These are phyloP conservation scores for Sylvicola fuscatus DNA, from an alignment of 2,888 invertebrate genomes.

Conservation along the genomic window DNA sequence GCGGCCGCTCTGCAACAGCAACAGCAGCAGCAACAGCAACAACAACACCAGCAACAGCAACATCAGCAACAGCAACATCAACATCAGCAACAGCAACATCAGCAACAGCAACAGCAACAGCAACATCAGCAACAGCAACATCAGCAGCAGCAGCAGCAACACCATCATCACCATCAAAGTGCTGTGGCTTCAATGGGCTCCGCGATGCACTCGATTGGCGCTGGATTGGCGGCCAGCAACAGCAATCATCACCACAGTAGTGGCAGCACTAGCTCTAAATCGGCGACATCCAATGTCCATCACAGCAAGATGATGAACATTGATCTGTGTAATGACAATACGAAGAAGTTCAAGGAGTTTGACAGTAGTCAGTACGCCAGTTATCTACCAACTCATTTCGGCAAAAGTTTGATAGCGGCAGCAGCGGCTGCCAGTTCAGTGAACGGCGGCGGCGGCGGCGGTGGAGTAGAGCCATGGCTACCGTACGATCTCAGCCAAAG, in stretches of 20 bases:
- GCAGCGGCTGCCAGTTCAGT: slow-evolving; percentile 10
- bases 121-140: neutral
- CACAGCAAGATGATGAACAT: too few species aligned
- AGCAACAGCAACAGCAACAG: neutral
- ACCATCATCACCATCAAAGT: slow-evolving; percentile 7
- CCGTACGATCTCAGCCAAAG: slow-evolving; percentile 13
- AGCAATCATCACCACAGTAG: too few species aligned
- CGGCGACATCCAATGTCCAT: too few species aligned
- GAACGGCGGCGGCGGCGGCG: slow-evolving; percentile 3
- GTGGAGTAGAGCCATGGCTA: neutral
- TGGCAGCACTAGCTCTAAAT: too few species aligned
- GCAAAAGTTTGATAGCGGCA: too few species aligned
- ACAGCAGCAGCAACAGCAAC: slow-evolving; percentile 2
- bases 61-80: neutral
- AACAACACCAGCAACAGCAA: neutral
- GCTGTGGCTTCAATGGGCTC: too few species aligned
- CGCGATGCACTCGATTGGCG: too few species aligned
- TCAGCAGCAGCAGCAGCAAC: neutral
- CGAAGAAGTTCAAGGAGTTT: too few species aligned
- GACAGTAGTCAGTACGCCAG: too few species aligned
- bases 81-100: neutral
- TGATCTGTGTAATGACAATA: too few species aligned
- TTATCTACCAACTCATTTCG: too few species aligned
- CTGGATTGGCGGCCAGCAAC: too few species aligned
- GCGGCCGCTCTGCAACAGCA: slow-evolving; percentile 7